These are phyloP conservation scores for Benthochromis sp. DNA, from an alignment of 2,113 vertebrate genomes.

Conservation along the genomic window DNA sequence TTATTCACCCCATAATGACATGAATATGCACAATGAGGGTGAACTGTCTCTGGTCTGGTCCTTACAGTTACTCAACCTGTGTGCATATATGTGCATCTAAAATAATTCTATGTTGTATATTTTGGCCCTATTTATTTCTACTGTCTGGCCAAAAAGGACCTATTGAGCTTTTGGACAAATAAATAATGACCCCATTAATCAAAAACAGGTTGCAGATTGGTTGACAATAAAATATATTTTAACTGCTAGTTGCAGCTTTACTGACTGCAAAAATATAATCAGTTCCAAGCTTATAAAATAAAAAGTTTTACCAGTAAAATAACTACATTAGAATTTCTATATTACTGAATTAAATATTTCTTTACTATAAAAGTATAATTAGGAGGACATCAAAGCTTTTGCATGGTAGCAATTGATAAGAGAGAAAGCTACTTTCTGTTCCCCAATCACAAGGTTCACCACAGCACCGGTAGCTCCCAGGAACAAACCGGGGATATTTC, in stretches of 20 bases:
- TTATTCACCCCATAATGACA: constrained; percentile 40
- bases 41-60: neutral
- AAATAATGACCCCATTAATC: neutral
- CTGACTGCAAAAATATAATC: neutral
- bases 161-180: neutral
- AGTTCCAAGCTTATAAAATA: neutral
- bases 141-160: neutral
- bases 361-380: neutral
- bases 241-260: neutral
- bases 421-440: neutral
- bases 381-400: neutral
- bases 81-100: neutral
- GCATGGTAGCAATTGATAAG: neutral
- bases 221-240: neutral
- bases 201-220: neutral
- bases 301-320: neutral
- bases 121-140: neutral
- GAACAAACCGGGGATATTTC: neutral
- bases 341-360: neutral
- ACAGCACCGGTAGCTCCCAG: neutral
- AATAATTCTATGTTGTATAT: neutral
- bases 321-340: neutral
- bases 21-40: constrained; percentile 37
- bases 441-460: neutral
- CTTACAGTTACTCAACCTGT: constrained; percentile 36